Conservation (phyloP, 2,113 vertebrate species). For the Odocoileus virginianus region DNA sequence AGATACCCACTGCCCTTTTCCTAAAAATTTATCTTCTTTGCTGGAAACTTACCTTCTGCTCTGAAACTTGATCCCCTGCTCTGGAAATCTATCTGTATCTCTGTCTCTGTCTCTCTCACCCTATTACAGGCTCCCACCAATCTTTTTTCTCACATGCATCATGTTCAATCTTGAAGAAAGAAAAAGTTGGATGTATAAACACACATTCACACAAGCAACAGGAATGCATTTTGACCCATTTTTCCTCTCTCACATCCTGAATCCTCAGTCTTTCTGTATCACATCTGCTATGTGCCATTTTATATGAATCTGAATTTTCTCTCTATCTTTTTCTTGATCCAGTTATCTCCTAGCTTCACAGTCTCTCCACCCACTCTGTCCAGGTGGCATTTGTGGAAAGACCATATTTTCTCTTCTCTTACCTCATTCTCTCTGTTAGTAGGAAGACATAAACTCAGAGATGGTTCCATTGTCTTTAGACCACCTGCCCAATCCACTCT, state of each 20-base stretch:
- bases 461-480: not conserved
- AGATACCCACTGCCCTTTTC: not conserved
- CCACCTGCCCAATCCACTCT: constrained; percentile 38
- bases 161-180: not conserved
- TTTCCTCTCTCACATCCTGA: not conserved
- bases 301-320: not conserved
- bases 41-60: not conserved
- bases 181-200: not conserved
- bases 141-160: not conserved
- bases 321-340: not conserved
- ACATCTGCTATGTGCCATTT: not conserved
- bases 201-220: not conserved
- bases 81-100: not conserved
- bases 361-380: not conserved
- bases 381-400: not conserved
- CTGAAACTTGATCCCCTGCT: not conserved
- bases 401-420: not conserved
- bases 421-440: not conserved
- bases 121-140: not conserved
- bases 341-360: not conserved
- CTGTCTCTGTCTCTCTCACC: not conserved
- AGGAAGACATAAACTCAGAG: not conserved
- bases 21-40: not conserved
- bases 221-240: not conserved
- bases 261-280: not conserved